Conservation (phyloP, 1,140 invertebrate genomes). For the Cydia pomonella region DNA sequence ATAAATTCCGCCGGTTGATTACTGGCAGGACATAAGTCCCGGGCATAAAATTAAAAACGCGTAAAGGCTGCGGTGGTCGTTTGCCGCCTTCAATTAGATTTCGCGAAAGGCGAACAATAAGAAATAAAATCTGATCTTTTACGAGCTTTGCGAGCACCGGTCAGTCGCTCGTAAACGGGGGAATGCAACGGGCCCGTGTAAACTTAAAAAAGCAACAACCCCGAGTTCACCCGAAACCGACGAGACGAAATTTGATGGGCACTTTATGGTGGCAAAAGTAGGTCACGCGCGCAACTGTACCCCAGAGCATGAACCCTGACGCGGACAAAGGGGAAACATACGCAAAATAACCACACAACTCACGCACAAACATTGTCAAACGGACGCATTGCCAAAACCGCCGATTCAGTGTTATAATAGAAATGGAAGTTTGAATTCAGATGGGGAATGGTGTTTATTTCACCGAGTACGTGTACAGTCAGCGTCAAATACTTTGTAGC, state of each 20-base stretch:
- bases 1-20: slow-evolving; percentile 64
- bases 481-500: no score
- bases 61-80: slow-evolving; percentile 65
- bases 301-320: background rate
- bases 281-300: slow-evolving; percentile 55
- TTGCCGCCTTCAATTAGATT: slow-evolving; percentile 76
- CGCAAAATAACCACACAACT: background rate
- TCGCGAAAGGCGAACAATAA: slow-evolving; percentile 79
- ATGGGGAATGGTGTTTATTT: slow-evolving; percentile 10
- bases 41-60: slow-evolving; percentile 75
- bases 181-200: slow-evolving; percentile 70
- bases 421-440: background rate
- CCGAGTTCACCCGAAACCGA: slow-evolving; percentile 53
- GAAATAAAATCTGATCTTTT: slow-evolving; percentile 79
- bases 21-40: slow-evolving; percentile 61
- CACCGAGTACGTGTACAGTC: slow-evolving; percentile 3
- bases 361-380: background rate
- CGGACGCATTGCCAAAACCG: background rate
- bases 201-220: slow-evolving; percentile 63
- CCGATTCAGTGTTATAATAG: background rate
- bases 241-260: slow-evolving; percentile 61
- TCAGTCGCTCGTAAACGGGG: slow-evolving; percentile 72
- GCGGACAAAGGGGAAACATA: slow-evolving; percentile 14
- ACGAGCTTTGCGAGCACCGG: slow-evolving; percentile 70
- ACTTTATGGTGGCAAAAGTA: slow-evolving; percentile 65